Evolutionary conservation across 2,797 vertebrate species (phyloP), one percentile per base, ranked within the genome.

Genomic region (Danio albolineatus): DNA sequence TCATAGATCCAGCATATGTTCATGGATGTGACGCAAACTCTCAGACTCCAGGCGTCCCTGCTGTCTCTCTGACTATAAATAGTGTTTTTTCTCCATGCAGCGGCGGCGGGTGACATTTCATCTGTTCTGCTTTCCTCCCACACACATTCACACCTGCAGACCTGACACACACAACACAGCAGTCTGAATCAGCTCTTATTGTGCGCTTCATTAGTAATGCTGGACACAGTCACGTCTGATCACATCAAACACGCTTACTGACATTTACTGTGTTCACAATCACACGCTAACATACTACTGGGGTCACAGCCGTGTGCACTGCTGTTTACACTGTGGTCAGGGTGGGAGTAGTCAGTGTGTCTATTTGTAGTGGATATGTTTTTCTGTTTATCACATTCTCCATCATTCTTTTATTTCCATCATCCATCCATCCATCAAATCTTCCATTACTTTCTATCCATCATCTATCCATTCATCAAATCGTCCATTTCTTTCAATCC

Each of bases 61-160:
- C 14, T 59, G 64, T 61, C 53, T 10, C 36, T 59, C 53, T 10
- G 51, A 17, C 19, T 81, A 81, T 67, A 75, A 69, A 75, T 81
- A 73, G 44, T 1, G 2, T 46, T 41, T 74, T 38, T 43, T 36
- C 36, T 19, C 28, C 21, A 41, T 54, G 17, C 51, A 28, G 28
- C 41, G 60, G 46, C 46, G 36, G 19, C 61, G 71, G 49, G 62
- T 71, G 65, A 76, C 79, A 76, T 70, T 81, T 81, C 51, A 75
- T 70, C 62, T 73, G 51, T 12, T 39, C 51, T 13, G 44, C 67
- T 59, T 41, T 28, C 66, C 64, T 62, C 73, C 79, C 73, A 76
- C 79, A 53, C 65, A 76, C 8, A 10, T 76, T 81, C 73, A 76
- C 73, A 81, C 64, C 48, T 51, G 10, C 48, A 51, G 48, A 51